Evolutionary conservation across 1,140 invertebrate genomes (phyloP).

Genomic region (Drosophila elegans): DNA sequence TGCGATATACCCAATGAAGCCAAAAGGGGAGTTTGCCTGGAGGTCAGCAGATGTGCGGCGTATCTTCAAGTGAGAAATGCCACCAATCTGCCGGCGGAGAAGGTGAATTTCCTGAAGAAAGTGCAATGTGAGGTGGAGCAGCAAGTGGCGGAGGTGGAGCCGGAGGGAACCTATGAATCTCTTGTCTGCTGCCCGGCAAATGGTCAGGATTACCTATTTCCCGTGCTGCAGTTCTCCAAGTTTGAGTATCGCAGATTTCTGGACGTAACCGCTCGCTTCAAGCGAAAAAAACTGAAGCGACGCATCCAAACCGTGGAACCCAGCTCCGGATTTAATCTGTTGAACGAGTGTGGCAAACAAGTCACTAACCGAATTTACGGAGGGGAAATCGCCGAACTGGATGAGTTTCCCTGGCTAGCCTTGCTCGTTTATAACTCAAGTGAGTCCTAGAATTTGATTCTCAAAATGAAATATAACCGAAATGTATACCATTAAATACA

Average conservation of each 20-base stretch:
- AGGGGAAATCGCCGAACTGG: constrained; percentile 85
- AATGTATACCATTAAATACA: too few relatives aligned
- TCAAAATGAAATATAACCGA: too few relatives aligned
- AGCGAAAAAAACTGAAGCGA: constrained; percentile 75
- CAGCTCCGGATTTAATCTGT: constrained; percentile 66
- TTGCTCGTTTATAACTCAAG: constrained; percentile 87
- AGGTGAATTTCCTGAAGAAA: constrained; percentile 81
- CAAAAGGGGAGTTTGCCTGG: constrained; percentile 67
- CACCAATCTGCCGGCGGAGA: constrained; percentile 72
- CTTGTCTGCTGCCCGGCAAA: constrained; percentile 78
- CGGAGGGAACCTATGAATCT: constrained; percentile 30
- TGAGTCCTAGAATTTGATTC: constrained; percentile 27
- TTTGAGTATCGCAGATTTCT: constrained; percentile 78
- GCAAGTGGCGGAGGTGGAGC: background rate
- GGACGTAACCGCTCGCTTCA: constrained; percentile 67
- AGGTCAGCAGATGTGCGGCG: constrained; percentile 66
- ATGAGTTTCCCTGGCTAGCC: constrained; percentile 89
- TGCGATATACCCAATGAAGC: constrained; percentile 80
- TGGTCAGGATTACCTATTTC: constrained; percentile 74
- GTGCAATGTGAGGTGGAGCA: constrained; percentile 68
- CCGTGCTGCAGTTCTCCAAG: constrained; percentile 75
- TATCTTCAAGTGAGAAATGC: constrained; percentile 75
- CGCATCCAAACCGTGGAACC: constrained; percentile 77
- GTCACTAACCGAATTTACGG: constrained; percentile 85
- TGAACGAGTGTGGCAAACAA: constrained; percentile 84